A percentile compares a stretch with the other conserved stretches of the same genome.
phyloP scores from a whole-genome alignment of 1,140 invertebrate species.

The Zaprionus ghesquierei region DNA sequence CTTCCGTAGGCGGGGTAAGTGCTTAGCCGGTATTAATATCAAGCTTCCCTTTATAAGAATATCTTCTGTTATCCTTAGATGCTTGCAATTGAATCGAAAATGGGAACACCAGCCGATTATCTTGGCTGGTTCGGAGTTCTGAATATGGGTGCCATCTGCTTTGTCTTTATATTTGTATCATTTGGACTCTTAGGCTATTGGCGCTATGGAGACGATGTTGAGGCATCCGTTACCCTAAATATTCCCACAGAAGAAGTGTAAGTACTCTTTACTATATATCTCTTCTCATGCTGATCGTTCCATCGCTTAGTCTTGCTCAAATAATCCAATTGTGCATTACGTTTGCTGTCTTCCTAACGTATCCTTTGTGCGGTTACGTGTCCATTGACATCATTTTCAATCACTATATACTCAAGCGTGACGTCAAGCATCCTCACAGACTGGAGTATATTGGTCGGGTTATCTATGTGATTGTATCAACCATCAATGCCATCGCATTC shows the following conservation, averaged over 20 bases:
- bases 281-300: too few species aligned
- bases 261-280: too few species aligned
- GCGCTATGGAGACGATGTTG: conserved; percentile 39
- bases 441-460: conserved; percentile 27
- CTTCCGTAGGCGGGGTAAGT: conserved; percentile 51
- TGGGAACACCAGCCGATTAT: conserved; percentile 25
- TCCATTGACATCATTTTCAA: conserved; percentile 41
- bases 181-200: conserved; percentile 63
- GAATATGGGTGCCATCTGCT: neutral
- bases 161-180: neutral
- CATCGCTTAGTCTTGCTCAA: conserved; percentile 21
- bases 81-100: conserved; percentile 42
- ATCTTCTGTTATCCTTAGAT: conserved; percentile 13
- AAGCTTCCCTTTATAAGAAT: neutral
- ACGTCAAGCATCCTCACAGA: neutral
- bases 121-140: conserved; percentile 34
- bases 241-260: conserved; percentile 47
- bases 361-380: conserved; percentile 51
- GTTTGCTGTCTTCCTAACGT: conserved; percentile 32
- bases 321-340: conserved; percentile 23
- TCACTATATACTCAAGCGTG: conserved; percentile 14
- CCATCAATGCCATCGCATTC: conserved; percentile 30
- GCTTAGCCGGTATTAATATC: too few species aligned
- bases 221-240: conserved; percentile 29
- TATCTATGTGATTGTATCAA: neutral